Conservation (phyloP, 2,113 vertebrate species). For the Calcarius ornatus region DNA sequence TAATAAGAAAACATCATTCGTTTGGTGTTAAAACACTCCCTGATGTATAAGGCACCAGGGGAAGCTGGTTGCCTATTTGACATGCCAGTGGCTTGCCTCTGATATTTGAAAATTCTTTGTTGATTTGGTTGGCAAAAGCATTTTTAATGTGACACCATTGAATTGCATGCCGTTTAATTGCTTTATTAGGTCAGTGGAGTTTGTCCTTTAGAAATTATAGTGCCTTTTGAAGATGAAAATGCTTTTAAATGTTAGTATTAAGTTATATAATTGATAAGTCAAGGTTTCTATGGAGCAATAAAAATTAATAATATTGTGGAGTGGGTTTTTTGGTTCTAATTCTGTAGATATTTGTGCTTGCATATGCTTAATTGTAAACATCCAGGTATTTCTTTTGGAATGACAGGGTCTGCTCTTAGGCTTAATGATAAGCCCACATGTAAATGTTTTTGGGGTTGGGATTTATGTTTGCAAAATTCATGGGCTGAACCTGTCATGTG, state of each 20-base stretch:
- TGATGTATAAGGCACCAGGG: background rate
- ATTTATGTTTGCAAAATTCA: background rate
- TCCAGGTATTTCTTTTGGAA: background rate
- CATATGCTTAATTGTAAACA: slow-evolving; percentile 1
- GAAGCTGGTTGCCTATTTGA: background rate
- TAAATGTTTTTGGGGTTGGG: slow-evolving; percentile 17
- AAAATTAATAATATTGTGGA: background rate
- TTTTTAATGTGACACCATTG: background rate
- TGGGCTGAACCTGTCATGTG: background rate
- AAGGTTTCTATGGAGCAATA: background rate
- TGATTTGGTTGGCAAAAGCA: background rate
- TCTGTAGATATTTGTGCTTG: background rate
- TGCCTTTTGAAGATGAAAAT: background rate
- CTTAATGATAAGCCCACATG: slow-evolving; percentile 10
- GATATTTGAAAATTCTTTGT: background rate
- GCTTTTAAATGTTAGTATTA: background rate
- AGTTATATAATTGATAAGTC: background rate
- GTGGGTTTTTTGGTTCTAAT: background rate
- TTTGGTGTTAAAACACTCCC: background rate
- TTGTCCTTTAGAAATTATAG: background rate
- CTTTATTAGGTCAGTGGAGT: background rate
- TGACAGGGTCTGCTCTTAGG: background rate
- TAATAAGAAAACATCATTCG: background rate
- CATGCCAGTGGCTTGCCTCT: background rate
- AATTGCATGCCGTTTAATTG: background rate